phyloP scores from a whole-genome alignment of 2,797 vertebrate species.

The Octomys mimax region DNA sequence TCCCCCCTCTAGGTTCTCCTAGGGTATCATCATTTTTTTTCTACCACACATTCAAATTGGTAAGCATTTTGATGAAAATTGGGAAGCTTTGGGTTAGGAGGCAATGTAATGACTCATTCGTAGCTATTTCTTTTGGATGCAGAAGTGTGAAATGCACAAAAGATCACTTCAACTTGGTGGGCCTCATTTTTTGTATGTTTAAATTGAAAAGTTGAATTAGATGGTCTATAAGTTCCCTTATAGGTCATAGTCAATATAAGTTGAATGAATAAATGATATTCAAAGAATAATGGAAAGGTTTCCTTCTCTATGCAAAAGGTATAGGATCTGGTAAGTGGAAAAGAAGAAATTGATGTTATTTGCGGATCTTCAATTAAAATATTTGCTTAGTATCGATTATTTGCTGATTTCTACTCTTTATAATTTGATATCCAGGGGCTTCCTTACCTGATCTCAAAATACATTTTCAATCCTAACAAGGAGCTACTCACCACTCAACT shows the following conservation, averaged over 20 bases:
- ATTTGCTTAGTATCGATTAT: neutral
- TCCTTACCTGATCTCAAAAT: neutral
- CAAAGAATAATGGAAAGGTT: conserved; percentile 8
- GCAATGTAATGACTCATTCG: neutral
- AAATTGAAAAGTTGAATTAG: neutral
- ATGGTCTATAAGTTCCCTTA: neutral
- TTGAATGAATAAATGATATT: conserved; percentile 9
- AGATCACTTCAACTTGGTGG: neutral
- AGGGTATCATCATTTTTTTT: neutral
- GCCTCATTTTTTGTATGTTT: conserved; percentile 25
- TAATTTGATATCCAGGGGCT: neutral
- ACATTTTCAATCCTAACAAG: neutral
- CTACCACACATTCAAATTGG: neutral
- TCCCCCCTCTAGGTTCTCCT: neutral
- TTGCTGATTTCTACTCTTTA: conserved; percentile 8
- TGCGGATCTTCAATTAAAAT: neutral
- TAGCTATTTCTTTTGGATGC: neutral
- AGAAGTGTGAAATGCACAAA: neutral
- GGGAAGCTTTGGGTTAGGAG: conserved; percentile 31
- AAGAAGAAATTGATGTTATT: neutral
- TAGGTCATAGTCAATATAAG: neutral
- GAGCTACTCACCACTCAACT: neutral
- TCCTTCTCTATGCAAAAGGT: neutral
- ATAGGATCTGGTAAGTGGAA: neutral
- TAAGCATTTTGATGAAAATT: conserved; percentile 16